Percentiles rank a stretch among this genome's conserved stretches.
phyloP scores from a whole-genome alignment of 2,888 invertebrate species.

The Rhagium mordax region DNA sequence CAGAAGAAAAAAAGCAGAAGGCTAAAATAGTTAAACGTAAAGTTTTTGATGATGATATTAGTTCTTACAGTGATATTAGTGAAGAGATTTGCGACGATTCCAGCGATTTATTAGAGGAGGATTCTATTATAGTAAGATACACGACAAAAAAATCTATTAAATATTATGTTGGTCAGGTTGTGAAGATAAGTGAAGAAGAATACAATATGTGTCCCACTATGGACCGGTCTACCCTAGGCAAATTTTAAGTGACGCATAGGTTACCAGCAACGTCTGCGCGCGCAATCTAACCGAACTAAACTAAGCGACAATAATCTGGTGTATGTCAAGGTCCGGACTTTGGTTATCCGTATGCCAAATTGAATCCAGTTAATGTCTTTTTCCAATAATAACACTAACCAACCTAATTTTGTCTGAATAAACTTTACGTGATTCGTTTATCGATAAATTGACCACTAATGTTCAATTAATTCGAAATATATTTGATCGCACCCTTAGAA shows the following conservation, averaged over 20 bases:
- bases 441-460: neutral
- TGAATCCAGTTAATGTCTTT: no score
- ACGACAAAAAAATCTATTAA: conserved; percentile 28
- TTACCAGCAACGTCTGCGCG: no score
- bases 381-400: no score
- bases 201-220: no score
- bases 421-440: neutral
- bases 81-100: conserved; percentile 26
- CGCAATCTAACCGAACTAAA: no score
- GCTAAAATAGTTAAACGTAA: neutral
- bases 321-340: no score
- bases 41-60: neutral
- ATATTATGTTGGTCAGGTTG: no score
- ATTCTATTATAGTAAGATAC: conserved; percentile 27
- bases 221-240: no score
- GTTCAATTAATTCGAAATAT: neutral
- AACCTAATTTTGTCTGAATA: neutral
- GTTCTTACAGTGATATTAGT: neutral
- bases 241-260: no score
- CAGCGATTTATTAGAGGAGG: conserved; percentile 22
- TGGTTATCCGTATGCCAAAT: no score
- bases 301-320: no score
- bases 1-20: no score
- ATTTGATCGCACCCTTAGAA: neutral
- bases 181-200: neutral